Evolutionary conservation across 2,797 vertebrate genomes (phyloP), one percentile per base, ranked within the genome.

Genomic region (Arctocebus calabarensis): DNA sequence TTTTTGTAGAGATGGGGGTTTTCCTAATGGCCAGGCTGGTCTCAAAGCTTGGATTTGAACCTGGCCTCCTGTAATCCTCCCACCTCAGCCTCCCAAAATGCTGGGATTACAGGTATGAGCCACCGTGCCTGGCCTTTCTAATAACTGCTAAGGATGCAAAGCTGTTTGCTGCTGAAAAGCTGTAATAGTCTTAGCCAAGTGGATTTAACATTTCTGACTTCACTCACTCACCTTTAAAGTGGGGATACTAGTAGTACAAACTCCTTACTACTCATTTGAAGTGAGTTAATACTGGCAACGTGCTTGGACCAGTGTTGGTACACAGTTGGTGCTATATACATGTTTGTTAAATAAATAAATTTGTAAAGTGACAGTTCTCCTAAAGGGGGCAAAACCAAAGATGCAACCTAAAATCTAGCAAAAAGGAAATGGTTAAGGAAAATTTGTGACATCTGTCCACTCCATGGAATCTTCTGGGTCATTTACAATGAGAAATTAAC

Each of bases 141-240:
- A 48, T 17, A 48, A 27, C 74, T 48, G 45, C 45, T 74, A 29
- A 48, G 5, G 32, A 43, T 10, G 59, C 84, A 91, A 84, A 52
- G 23, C 70, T 32, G 57, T 7, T 45, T 29, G 75, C 52, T 19
- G 55, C 82, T 22, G 25, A 64, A n/a, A 40, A 57, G 14, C 19
- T 0, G 2, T 0, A 2, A 2, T 0, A 1, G 55, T 37, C 43
- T 52, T 3, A 57, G 52, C 20, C 48, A 45, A 37, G 59, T 0
- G 2, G 43, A 27, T 3, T 29, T 7, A 61, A 45, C 14, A 16
- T 12, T 27, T 55, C 68, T 4, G 20, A 14, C 68, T 68, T 61
- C 2, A 62, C 34, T n/a, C 57, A 71, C 71, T 59, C 55, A 4
- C 57, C 82, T 68, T 45, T 48, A 32, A 73, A 73, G 82, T 29